A percentile compares a stretch with the other conserved stretches of the same genome.
Evolutionary conservation across 1,140 invertebrate genomes (phyloP).

Genomic region (Drepana arcuata): DNA sequence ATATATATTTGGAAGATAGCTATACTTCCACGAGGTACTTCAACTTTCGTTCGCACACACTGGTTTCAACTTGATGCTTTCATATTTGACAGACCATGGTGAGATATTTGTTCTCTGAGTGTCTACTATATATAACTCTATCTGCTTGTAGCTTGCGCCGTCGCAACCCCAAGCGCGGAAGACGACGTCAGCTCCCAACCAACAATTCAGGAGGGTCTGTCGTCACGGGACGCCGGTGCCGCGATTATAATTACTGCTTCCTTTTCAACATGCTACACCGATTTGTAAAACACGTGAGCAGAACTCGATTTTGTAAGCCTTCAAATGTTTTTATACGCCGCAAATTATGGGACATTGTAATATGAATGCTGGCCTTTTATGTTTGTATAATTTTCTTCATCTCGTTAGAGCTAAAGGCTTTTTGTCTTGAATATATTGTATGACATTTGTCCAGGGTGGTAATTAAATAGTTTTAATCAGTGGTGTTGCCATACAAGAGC

Average conservation of each 20-base stretch:
- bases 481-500: too few relatives aligned
- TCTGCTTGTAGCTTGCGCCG: constrained; percentile 5
- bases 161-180: constrained; percentile 13
- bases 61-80: too few relatives aligned
- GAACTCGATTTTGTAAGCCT: background rate
- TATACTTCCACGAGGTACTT: too few relatives aligned
- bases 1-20: too few relatives aligned
- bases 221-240: constrained; percentile 17
- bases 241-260: constrained; percentile 23
- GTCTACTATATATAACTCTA: too few relatives aligned
- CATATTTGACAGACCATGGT: too few relatives aligned
- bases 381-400: background rate
- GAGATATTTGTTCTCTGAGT: too few relatives aligned
- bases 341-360: background rate
- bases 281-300: constrained; percentile 10
- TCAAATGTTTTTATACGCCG: background rate
- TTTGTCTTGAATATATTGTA: too few relatives aligned
- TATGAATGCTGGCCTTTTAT: background rate
- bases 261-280: constrained; percentile 19
- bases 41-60: too few relatives aligned
- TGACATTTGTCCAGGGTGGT: too few relatives aligned
- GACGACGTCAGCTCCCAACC: constrained; percentile 16
- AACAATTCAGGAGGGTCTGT: constrained; percentile 21
- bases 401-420: too few relatives aligned
- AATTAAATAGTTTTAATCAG: too few relatives aligned